Conservation (phyloP, 2,888 invertebrate species). For the Sympetrum striolatum region DNA sequence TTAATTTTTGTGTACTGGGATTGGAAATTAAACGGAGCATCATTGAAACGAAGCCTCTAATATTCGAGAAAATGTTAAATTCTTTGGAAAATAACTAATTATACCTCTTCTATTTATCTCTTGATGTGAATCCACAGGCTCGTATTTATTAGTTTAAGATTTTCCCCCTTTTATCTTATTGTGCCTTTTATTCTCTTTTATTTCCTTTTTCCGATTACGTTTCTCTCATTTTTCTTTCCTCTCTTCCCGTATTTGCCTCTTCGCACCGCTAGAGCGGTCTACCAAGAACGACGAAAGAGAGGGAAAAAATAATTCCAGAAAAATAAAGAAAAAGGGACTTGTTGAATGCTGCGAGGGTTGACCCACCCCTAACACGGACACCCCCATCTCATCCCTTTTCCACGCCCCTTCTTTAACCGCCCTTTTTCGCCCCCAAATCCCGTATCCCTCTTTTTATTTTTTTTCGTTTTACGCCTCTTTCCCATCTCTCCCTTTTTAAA, state of each 20-base stretch:
- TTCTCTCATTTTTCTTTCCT: neutral
- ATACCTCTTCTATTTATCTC: no score
- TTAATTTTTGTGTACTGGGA: no score
- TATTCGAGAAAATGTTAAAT: no score
- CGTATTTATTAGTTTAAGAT: no score
- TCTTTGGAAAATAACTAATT: no score
- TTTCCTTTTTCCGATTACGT: neutral
- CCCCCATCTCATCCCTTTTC: neutral
- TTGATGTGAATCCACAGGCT: no score
- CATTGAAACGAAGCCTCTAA: no score
- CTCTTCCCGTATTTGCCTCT: neutral
- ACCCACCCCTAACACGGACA: neutral
- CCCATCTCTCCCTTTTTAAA: neutral
- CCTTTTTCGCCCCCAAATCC: neutral
- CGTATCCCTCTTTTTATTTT: neutral
- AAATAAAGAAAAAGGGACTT: constrained; percentile 7
- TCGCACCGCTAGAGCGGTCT: neutral
- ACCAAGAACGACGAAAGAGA: neutral
- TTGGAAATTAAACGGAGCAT: no score
- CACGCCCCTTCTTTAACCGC: neutral
- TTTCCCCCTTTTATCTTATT: neutral
- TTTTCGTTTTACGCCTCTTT: neutral
- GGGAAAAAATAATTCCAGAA: constrained; percentile 3
- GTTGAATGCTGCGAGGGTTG: constrained; percentile 7
- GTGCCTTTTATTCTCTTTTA: neutral